Conservation (phyloP, 2,797 vertebrate species). For the Mormyrus proboscirostris region DNA sequence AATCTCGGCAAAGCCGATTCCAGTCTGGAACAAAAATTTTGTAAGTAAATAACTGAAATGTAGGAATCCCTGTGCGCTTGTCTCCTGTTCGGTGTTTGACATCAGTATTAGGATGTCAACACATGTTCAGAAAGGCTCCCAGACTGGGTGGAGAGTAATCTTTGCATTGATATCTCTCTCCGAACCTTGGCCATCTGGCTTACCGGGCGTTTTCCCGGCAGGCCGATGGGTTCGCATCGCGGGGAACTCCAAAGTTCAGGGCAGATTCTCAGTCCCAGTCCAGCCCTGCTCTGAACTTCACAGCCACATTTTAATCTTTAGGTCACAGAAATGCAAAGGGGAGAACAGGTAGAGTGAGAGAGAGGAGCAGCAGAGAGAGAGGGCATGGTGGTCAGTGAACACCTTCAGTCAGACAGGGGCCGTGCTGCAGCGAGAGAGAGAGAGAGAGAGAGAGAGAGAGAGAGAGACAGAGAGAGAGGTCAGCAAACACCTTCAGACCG, state of each 20-base stretch:
- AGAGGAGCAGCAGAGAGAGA: neutral
- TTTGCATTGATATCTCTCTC: neutral
- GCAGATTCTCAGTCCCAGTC: neutral
- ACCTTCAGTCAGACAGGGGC: neutral
- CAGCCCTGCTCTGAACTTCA: neutral
- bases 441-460: neutral
- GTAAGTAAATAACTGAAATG: neutral
- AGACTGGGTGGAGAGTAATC: neutral
- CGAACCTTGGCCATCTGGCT: neutral
- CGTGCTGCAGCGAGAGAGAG: neutral
- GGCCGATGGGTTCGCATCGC: neutral
- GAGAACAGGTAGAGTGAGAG: slow-evolving; percentile 35
- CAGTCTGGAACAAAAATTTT: neutral
- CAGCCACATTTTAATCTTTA: slow-evolving; percentile 27
- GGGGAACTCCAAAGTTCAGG: neutral
- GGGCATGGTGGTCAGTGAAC: neutral
- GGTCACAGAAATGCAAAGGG: slow-evolving; percentile 30
- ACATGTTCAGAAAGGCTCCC: neutral
- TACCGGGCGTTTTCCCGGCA: neutral
- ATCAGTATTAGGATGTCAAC: neutral
- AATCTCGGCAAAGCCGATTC: neutral
- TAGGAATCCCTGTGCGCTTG: neutral
- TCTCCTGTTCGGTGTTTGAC: neutral
- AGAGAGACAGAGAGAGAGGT: neutral
- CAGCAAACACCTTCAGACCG: no score